Percentiles rank a stretch among this genome's conserved stretches.
phyloP scores from a whole-genome alignment of 2,797 vertebrate genomes.

The Streptopelia turtur region DNA sequence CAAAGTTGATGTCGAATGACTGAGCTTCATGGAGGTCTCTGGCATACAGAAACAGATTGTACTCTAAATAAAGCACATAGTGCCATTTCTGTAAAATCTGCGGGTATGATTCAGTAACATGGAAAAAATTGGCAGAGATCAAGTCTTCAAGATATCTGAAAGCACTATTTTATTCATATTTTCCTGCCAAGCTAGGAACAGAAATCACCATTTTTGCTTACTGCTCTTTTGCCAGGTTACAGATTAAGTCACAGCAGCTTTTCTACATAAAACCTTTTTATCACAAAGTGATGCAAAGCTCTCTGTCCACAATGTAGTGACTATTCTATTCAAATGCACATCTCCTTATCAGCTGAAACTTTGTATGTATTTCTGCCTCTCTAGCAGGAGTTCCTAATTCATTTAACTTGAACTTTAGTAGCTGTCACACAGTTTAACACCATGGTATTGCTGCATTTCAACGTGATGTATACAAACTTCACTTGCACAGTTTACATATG shows the following conservation, averaged over 20 bases:
- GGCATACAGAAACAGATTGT: background rate
- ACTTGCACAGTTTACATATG: background rate
- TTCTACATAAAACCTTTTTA: background rate
- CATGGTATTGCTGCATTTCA: background rate
- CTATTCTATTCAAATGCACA: too few relatives aligned
- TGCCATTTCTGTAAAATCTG: background rate
- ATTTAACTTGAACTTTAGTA: background rate
- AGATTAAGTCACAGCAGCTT: background rate
- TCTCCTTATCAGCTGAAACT: background rate
- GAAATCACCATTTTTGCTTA: background rate
- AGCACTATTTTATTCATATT: background rate
- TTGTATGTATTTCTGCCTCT: background rate
- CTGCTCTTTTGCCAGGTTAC: background rate
- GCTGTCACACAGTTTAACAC: background rate
- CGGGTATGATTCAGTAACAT: background rate
- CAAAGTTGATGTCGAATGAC: background rate
- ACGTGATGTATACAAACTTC: background rate
- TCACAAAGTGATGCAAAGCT: background rate
- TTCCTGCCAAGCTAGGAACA: background rate
- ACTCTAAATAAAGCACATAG: background rate
- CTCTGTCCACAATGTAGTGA: background rate
- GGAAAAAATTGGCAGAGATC: background rate
- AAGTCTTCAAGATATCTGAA: background rate
- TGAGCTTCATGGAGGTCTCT: background rate
- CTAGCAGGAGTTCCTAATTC: background rate